These are phyloP conservation scores for Colletes latitarsis DNA, from an alignment of 1,140 invertebrate species.

Conservation along the genomic window DNA sequence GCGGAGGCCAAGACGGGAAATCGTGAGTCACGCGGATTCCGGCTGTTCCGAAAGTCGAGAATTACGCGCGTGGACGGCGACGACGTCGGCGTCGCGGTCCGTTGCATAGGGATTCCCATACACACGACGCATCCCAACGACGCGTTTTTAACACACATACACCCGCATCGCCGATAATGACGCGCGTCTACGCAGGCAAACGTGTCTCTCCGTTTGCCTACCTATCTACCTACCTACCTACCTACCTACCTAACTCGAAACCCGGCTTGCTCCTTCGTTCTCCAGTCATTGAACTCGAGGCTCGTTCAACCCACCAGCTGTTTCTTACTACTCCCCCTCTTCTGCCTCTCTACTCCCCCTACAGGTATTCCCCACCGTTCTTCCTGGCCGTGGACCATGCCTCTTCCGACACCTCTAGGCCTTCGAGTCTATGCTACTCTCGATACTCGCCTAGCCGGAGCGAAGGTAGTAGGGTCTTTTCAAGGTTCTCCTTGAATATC, in stretches of 20 bases:
- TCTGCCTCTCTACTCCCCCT: constrained; percentile 36
- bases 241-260: constrained; percentile 67
- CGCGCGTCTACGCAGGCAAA: constrained; percentile 52
- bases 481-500: constrained; percentile 42
- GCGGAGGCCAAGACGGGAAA: constrained; percentile 34
- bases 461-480: constrained; percentile 31
- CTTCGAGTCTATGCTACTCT: constrained; percentile 21
- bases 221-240: constrained; percentile 63
- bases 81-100: neutral
- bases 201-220: constrained; percentile 50
- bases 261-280: constrained; percentile 64
- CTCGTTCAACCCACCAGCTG: constrained; percentile 79
- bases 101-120: constrained; percentile 1
- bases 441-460: constrained; percentile 5
- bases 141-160: constrained; percentile 24
- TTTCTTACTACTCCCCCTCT: constrained; percentile 71
- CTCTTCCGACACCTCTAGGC: constrained; percentile 47
- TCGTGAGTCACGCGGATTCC: constrained; percentile 65
- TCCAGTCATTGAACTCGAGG: constrained; percentile 79
- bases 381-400: constrained; percentile 49
- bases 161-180: constrained; percentile 6
- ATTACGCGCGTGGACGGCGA: neutral
- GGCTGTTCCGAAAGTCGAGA: constrained; percentile 1
- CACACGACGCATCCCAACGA: constrained; percentile 26
- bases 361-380: constrained; percentile 23